Percentiles rank a stretch among this genome's conserved stretches.
Evolutionary conservation across 1,140 invertebrate genomes (phyloP).

Genomic region (Drosophila lacertosa): DNA sequence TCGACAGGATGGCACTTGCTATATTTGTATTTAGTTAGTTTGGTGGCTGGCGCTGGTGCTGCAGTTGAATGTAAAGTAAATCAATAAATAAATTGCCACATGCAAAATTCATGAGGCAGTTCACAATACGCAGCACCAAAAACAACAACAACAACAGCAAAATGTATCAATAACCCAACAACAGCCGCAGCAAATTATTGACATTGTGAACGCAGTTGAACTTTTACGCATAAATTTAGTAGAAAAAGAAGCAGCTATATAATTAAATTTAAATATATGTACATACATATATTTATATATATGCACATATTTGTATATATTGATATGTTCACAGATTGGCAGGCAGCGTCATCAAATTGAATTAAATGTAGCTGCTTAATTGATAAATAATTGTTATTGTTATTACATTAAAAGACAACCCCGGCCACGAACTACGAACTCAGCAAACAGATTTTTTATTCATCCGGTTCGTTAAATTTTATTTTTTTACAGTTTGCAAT

Average conservation of each 20-base stretch:
- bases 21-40: slow-evolving; percentile 38
- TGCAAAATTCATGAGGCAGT: slow-evolving; percentile 75
- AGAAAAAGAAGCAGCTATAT: slow-evolving; percentile 6
- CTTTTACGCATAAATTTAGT: slow-evolving; percentile 70
- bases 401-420: slow-evolving; percentile 57
- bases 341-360: slow-evolving; percentile 46
- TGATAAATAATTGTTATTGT: slow-evolving; percentile 76
- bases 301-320: too few relatives aligned
- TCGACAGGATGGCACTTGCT: slow-evolving; percentile 28
- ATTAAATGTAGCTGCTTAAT: slow-evolving; percentile 69
- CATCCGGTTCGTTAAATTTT: not conserved
- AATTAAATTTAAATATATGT: not conserved
- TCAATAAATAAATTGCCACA: slow-evolving; percentile 80
- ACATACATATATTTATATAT: slow-evolving; percentile 6
- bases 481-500: not conserved
- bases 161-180: slow-evolving; percentile 40
- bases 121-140: slow-evolving; percentile 41
- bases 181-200: slow-evolving; percentile 65
- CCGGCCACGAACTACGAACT: slow-evolving; percentile 4
- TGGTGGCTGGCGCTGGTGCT: slow-evolving; percentile 16
- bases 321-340: too few relatives aligned
- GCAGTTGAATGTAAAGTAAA: slow-evolving; percentile 60
- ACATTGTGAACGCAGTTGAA: slow-evolving; percentile 80
- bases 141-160: slow-evolving; percentile 33
- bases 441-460: not conserved